Conservation (phyloP, 2,888 invertebrate species). For the Drosophila macrospina region DNA sequence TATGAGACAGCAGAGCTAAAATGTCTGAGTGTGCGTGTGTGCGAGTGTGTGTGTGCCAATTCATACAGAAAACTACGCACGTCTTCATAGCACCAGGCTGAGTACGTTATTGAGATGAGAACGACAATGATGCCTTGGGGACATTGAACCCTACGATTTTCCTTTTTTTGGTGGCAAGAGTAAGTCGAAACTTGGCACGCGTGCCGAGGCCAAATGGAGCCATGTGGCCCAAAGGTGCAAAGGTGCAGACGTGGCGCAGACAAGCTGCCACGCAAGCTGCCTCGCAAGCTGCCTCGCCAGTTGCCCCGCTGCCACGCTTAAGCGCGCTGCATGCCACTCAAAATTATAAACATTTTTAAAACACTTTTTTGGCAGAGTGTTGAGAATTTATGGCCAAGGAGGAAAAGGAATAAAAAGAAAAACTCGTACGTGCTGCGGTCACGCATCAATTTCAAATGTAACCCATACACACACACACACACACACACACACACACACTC, state of each 20-base stretch:
- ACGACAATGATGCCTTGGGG: constrained; percentile 67
- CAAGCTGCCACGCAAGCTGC: too few relatives aligned
- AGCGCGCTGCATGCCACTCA: constrained; percentile 48
- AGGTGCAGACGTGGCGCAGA: constrained; percentile 75
- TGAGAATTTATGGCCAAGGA: constrained; percentile 71
- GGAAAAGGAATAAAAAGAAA: constrained; percentile 6
- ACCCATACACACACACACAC: not conserved
- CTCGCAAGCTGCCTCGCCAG: too few relatives aligned
- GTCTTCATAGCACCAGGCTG: constrained; percentile 45
- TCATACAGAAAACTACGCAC: constrained; percentile 78
- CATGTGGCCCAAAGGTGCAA: constrained; percentile 54
- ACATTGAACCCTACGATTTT: constrained; percentile 70
- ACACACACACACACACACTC: not conserved
- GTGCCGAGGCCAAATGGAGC: constrained; percentile 27
- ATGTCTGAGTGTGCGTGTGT: constrained; percentile 20
- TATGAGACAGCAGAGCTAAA: constrained; percentile 50
- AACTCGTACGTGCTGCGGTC: constrained; percentile 75
- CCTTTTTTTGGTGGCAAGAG: not conserved
- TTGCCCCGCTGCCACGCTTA: not conserved
- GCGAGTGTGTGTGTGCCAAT: constrained; percentile 45
- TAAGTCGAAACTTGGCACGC: constrained; percentile 9
- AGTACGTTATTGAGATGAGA: constrained; percentile 66
- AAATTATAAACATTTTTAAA: constrained; percentile 81
- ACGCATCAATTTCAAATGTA: constrained; percentile 66
- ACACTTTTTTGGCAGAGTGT: constrained; percentile 66